phyloP scores from a whole-genome alignment of 2,888 invertebrate species.

The Ptilodon capucinus region DNA sequence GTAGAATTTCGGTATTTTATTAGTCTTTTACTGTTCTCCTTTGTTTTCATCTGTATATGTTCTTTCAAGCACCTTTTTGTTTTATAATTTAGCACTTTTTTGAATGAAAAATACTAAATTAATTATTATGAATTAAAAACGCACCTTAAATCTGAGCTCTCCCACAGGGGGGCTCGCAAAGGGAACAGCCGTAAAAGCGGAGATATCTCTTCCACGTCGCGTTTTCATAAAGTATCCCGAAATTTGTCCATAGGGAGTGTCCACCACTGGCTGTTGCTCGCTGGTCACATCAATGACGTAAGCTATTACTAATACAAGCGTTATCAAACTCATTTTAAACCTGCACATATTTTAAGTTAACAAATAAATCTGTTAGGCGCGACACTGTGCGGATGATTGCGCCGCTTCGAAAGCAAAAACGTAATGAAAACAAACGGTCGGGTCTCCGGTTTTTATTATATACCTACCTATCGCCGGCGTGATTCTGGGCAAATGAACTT shows the following conservation, averaged over 20 bases:
- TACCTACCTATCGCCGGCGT: constrained; percentile 22
- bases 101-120: no score
- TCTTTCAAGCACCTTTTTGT: no score
- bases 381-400: constrained; percentile 30
- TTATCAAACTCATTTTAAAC: constrained; percentile 5
- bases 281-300: constrained; percentile 33
- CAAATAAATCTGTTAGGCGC: constrained; percentile 34
- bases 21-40: no score
- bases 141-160: constrained; percentile 84
- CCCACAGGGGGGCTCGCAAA: constrained; percentile 85
- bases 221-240: constrained; percentile 80
- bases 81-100: neutral
- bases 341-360: constrained; percentile 14
- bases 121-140: neutral
- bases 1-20: no score
- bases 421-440: constrained; percentile 47
- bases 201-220: constrained; percentile 80
- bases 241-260: constrained; percentile 76
- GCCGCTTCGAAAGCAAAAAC: constrained; percentile 45
- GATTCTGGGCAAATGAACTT: constrained; percentile 40
- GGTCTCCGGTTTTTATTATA: constrained; percentile 51
- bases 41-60: no score
- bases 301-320: constrained; percentile 16
- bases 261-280: constrained; percentile 46
- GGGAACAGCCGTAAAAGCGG: constrained; percentile 85